Base-by-base conservation (phyloP, 1,140 invertebrate species). In the Pseudomyrmex concolor region DNA sequence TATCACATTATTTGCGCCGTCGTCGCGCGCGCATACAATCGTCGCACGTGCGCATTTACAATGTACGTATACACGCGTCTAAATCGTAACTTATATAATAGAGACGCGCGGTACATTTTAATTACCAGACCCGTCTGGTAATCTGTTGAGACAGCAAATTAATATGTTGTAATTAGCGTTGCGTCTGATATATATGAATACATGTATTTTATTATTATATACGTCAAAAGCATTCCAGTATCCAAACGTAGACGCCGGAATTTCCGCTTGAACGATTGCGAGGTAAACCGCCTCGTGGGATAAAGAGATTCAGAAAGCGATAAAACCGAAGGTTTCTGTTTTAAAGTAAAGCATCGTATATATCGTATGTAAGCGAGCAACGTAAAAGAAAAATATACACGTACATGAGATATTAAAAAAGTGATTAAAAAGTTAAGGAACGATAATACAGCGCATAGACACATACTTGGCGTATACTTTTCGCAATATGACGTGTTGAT, bases 191-290 rank as follows among this genome's bases (percentile, higher is more conserved):
- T 81, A 60, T 76, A 66, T 80, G 59, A 80, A 88, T 85, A 81
- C 84, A 57, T 72, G 45, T 72, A 86, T 86, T 88, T 87, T 67
- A 84, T 87, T 67, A 84, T 86, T 86, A 54, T 54, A 59, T 15
- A 60, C 80, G 87, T 89, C 87, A 89, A 89, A 89, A 77, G 86
- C 84, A 89, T 89, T 89, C 87, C 86, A 12, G 45, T n/a, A 74
- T 60, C 57, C 64, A 50, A 72, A 60, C 59, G 60, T 17, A 19
- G 57, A 74, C 68, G 17, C 68, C 62, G 83, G 83, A 84, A 86
- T 86, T 74, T 81, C 55, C 25, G 63, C 15, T 66, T 50, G 25
- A 73, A 67, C 17, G 77, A 59, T 34, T 25, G 4, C 43, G 34
- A 57, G 63, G 64, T 78, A 70, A 68, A 70, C 50, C 9, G 50